Evolutionary conservation across 1,140 invertebrate species (phyloP).

Genomic region (Leucophenga varia): DNA sequence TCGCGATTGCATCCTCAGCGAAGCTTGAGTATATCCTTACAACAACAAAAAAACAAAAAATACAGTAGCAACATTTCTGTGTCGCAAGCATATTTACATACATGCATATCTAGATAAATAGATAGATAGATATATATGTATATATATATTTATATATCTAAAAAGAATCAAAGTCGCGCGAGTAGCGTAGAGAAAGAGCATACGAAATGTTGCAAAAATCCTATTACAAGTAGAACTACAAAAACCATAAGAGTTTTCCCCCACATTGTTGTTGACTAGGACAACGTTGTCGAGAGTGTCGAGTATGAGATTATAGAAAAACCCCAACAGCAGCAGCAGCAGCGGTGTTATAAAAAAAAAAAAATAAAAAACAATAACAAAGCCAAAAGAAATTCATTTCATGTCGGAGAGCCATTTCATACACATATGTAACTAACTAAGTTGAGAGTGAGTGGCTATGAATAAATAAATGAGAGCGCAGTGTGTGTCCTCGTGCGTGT

Average conservation of each 20-base stretch:
- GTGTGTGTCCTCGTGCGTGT: slow-evolving; percentile 10
- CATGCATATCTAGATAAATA: too few species aligned
- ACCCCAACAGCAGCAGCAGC: slow-evolving; percentile 17
- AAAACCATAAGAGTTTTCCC: too few species aligned
- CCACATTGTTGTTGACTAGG: too few species aligned
- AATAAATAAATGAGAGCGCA: slow-evolving; percentile 15
- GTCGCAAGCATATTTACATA: neutral
- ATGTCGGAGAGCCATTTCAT: slow-evolving; percentile 18
- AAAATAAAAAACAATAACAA: slow-evolving; percentile 35
- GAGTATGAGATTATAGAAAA: too few species aligned
- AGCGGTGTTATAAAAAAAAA: slow-evolving; percentile 17
- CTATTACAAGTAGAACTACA: slow-evolving; percentile 1
- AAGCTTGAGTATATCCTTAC: slow-evolving; percentile 16
- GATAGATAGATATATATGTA: too few species aligned
- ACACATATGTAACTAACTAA: too few species aligned
- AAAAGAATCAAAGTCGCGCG: too few species aligned
- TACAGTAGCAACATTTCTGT: slow-evolving; percentile 7
- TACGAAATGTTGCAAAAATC: slow-evolving; percentile 31
- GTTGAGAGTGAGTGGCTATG: slow-evolving; percentile 9
- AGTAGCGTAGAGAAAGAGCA: slow-evolving; percentile 31
- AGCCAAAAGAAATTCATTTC: slow-evolving; percentile 35
- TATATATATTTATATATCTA: too few species aligned
- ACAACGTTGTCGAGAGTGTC: too few species aligned
- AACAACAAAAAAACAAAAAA: too few species aligned
- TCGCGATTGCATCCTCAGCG: slow-evolving; percentile 38